Conservation (phyloP, 2,113 vertebrate genomes). For the Felis catus region F.catus_Fca126_mat1.0 CM031425.1:11585501-11586000, state of each 20-base stretch:
- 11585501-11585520: conserved; percentile 20
- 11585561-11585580: conserved; percentile 12
- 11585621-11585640: neutral
- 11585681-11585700: conserved; percentile 83
- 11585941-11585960: neutral
- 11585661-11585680: conserved; percentile 29
- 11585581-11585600: conserved; percentile 25
- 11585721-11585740: conserved; percentile 83
- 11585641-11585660: conserved; percentile 22
- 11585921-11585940: neutral
- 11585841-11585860: neutral
- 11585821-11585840: neutral
- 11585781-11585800: neutral
- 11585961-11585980: neutral
- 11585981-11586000: neutral
- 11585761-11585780: neutral
- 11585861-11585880: neutral
- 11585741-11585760: neutral
- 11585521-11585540: neutral
- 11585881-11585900: neutral
- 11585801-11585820: neutral
- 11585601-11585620: conserved; percentile 6
- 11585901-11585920: neutral
- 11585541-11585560: neutral
- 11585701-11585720: conserved; percentile 85